Conservation (phyloP, 2,797 vertebrate species). For the Alfaro cultratus region DNA sequence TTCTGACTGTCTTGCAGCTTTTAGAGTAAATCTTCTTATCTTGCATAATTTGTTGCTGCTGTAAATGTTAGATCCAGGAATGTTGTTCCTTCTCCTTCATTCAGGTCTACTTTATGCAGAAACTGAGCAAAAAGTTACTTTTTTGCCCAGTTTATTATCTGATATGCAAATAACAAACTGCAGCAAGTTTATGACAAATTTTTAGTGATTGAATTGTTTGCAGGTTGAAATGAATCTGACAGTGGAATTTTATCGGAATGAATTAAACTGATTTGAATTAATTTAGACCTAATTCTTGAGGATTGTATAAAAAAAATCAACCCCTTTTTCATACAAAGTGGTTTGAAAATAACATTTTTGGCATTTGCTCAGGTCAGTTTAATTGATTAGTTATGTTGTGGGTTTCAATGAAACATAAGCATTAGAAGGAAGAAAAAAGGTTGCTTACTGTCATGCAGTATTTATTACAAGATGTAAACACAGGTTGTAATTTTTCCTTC, state of each 20-base stretch:
- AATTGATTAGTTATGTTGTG: not conserved
- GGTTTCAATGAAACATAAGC: not conserved
- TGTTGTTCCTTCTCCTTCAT: conserved; percentile 25
- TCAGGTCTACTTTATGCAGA: conserved; percentile 22
- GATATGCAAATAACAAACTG: not conserved
- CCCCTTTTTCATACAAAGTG: not conserved
- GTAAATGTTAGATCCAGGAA: conserved; percentile 60
- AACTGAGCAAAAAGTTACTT: conserved; percentile 15
- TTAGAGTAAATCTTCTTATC: conserved; percentile 23
- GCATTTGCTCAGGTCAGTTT: not conserved
- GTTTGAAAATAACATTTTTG: not conserved
- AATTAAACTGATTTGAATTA: not conserved
- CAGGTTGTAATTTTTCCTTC: not conserved
- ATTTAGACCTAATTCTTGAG: not conserved
- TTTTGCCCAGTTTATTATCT: not conserved
- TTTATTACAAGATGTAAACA: not conserved
- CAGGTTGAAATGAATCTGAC: not conserved
- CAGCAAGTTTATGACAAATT: not conserved
- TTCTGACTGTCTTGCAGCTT: conserved; percentile 1
- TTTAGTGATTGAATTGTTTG: not conserved
- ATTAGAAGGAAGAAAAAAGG: not conserved
- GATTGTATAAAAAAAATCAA: not conserved
- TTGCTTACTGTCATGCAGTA: not conserved
- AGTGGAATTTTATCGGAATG: not conserved
- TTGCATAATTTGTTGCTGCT: conserved; percentile 19